These are phyloP conservation scores for Vespertilio murinus DNA, from an alignment of 2,797 vertebrate species.

Conservation along the genomic window DNA sequence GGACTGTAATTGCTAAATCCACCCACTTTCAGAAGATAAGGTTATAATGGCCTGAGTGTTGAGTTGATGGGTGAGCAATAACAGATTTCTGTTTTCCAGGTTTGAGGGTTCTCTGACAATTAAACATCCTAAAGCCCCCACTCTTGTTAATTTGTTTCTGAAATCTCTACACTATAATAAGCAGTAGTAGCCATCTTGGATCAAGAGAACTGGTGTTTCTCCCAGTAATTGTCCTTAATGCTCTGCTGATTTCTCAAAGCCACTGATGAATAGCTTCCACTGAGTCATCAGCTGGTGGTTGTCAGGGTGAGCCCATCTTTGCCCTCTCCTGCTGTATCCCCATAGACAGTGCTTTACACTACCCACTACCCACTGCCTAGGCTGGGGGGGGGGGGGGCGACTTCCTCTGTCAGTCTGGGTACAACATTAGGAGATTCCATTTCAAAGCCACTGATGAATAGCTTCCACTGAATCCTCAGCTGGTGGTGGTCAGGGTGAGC, in stretches of 20 bases:
- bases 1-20: background rate
- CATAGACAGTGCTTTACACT: background rate
- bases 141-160: background rate
- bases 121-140: background rate
- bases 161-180: background rate
- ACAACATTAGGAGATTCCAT: background rate
- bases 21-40: background rate
- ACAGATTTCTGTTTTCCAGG: background rate
- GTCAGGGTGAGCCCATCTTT: background rate
- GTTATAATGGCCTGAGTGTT: background rate
- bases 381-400: no score
- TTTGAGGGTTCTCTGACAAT: background rate
- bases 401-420: background rate
- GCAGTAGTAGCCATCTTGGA: background rate
- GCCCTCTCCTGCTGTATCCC: background rate
- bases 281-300: background rate
- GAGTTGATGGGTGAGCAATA: background rate
- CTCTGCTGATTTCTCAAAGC: background rate
- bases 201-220: background rate
- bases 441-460: background rate
- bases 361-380: background rate
- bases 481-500: background rate
- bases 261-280: background rate
- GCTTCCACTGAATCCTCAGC: background rate
- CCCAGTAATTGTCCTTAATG: background rate